These are phyloP conservation scores for Amia ocellicauda DNA, from an alignment of 2,113 vertebrate genomes.

Conservation along the genomic window DNA sequence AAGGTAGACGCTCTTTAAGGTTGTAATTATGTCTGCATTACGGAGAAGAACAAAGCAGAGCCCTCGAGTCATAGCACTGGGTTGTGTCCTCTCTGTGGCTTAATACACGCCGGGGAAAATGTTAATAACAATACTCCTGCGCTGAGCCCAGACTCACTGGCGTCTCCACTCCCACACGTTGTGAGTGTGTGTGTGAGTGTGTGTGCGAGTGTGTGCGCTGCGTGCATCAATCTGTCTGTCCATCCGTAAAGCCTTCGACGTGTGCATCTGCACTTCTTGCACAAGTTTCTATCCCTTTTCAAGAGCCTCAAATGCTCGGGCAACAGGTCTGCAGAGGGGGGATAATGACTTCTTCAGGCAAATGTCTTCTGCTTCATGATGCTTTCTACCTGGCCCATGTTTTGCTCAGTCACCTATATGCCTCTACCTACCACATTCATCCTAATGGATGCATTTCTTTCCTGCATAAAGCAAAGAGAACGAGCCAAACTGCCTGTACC, in stretches of 20 bases:
- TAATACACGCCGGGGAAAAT: slow-evolving; percentile 54
- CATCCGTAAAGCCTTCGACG: background rate
- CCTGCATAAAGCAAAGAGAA: no score
- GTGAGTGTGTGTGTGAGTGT: slow-evolving; percentile 21
- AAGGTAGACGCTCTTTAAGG: slow-evolving; percentile 54
- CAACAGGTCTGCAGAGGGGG: no score
- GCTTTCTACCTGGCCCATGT: no score
- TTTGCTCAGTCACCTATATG: no score
- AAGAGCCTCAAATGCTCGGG: no score
- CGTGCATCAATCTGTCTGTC: slow-evolving; percentile 11
- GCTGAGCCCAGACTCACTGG: slow-evolving; percentile 61
- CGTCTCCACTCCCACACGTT: slow-evolving; percentile 48
- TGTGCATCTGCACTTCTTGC: no score
- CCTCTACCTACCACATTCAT: no score
- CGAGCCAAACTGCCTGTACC: no score
- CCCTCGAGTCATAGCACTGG: slow-evolving; percentile 67
- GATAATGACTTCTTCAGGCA: no score
- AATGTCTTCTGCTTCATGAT: no score
- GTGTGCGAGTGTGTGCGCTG: background rate
- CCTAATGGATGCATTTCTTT: no score
- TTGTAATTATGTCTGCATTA: slow-evolving; percentile 68
- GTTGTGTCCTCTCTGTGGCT: slow-evolving; percentile 52
- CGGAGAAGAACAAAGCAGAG: slow-evolving; percentile 62
- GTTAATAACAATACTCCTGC: slow-evolving; percentile 59
- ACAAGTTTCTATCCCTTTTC: no score